Base-by-base conservation (phyloP, 2,113 vertebrate genomes). In the Anhinga rufa region DNA sequence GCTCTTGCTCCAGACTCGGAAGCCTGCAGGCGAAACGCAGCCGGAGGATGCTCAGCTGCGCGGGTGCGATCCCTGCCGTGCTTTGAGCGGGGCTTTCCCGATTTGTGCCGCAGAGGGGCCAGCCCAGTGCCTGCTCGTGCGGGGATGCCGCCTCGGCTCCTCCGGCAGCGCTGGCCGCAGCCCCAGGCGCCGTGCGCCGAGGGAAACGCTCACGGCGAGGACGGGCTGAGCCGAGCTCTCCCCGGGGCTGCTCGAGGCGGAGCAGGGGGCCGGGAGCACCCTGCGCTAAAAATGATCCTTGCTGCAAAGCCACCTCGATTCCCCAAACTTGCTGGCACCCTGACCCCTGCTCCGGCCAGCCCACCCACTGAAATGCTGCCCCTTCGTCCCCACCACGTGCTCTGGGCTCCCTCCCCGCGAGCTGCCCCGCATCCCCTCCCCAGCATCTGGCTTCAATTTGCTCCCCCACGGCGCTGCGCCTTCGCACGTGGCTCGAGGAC, bases 401-500 rank as follows among this genome's bases (percentile, higher is more conserved):
- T 42, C 26, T 21, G 31, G 55, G 18, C 21, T 38, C 34, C 38
- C 9, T 44, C 42, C 42, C 54, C 10, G n/a, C 4, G 9, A 51
- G 44, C 55, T 51, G 80, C n/a, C 79, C 65, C 64, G 5, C 9
- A 3, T 14, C 49, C 49, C 40, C 49, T 26, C 40, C 36, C 24
- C 74, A 5, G 28, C 44, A 22, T 15, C 54, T 55, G 51, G 5
- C 34, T 34, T 10, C 36, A 9, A 0, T 65, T 69, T 51, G 4
- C n/a, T 51, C 16, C 21, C n/a, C n/a, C n/a, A n/a, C n/a, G n/a
- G n/a, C 5, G 0, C 7, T 4, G 22, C 11, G 31, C 19, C 38
- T 26, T 29, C 0, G 3, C 21, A 4, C 2, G 2, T 21, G 32
- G 25, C 32, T 16, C 6, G 51, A 4, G 80, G 24, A 3, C 3